These are phyloP conservation scores for Zosterops borbonicus DNA, from an alignment of 2,113 vertebrate species.

Conservation along the genomic window DNA sequence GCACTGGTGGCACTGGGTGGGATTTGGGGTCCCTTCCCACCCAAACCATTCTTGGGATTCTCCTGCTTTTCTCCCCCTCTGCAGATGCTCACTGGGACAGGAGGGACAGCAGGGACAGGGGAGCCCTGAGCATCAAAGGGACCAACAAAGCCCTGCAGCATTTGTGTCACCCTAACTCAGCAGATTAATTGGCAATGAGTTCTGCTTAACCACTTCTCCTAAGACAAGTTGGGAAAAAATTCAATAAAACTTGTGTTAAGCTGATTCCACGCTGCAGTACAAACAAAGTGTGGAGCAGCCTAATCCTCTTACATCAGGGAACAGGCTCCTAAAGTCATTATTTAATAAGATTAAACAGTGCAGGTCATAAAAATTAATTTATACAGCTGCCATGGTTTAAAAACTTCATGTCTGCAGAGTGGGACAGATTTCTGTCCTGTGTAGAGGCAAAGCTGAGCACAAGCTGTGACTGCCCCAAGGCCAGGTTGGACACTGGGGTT, in stretches of 20 bases:
- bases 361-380: slow-evolving; percentile 35
- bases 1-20: fast-evolving
- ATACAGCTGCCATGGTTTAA: neutral
- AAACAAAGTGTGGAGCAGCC: slow-evolving; percentile 7
- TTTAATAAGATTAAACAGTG: slow-evolving; percentile 56
- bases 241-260: neutral
- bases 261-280: neutral
- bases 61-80: neutral
- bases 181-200: neutral
- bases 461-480: neutral
- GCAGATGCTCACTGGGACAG: neutral
- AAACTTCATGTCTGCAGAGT: fast-evolving
- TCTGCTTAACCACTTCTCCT: neutral
- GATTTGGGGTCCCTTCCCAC: fast-evolving
- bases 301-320: slow-evolving; percentile 46
- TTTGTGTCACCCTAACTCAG: neutral
- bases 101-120: neutral
- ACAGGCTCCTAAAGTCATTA: neutral
- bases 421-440: neutral
- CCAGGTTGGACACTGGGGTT: neutral
- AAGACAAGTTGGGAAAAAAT: neutral
- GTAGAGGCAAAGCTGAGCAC: neutral
- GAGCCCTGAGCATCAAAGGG: neutral
- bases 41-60: neutral
- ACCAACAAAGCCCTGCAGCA: neutral